Conservation (phyloP, 2,113 vertebrate species). For the Sturnus vulgaris region DNA sequence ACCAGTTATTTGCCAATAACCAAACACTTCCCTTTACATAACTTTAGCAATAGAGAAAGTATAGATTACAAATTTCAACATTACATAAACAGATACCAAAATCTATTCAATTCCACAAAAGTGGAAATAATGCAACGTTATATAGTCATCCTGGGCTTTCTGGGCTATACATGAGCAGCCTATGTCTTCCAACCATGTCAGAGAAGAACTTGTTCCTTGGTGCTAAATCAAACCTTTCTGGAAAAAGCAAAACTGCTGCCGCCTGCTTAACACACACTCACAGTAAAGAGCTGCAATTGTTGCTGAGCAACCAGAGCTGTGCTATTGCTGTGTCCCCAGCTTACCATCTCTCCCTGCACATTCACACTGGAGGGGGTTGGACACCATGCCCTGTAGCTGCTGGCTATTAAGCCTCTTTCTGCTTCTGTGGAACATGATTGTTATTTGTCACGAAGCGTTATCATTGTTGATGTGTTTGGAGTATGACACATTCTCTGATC, state of each 20-base stretch:
- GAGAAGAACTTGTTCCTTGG: background rate
- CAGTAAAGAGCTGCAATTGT: background rate
- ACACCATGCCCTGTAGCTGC: background rate
- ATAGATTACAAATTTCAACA: background rate
- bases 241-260: background rate
- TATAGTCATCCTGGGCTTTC: background rate
- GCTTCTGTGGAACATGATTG: background rate
- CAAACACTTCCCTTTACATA: background rate
- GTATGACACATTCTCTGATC: accelerated
- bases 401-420: background rate
- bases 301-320: background rate
- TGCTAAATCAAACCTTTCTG: background rate
- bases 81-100: background rate
- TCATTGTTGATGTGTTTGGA: background rate
- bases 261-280: background rate
- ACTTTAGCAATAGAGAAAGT: background rate
- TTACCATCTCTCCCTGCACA: background rate
- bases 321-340: background rate
- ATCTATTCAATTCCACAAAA: background rate
- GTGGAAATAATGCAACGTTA: background rate
- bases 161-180: background rate
- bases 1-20: background rate
- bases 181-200: accelerated
- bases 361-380: accelerated
- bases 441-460: background rate